Base-by-base conservation (phyloP, 2,888 invertebrate species). In the Cephalotes varians region DNA sequence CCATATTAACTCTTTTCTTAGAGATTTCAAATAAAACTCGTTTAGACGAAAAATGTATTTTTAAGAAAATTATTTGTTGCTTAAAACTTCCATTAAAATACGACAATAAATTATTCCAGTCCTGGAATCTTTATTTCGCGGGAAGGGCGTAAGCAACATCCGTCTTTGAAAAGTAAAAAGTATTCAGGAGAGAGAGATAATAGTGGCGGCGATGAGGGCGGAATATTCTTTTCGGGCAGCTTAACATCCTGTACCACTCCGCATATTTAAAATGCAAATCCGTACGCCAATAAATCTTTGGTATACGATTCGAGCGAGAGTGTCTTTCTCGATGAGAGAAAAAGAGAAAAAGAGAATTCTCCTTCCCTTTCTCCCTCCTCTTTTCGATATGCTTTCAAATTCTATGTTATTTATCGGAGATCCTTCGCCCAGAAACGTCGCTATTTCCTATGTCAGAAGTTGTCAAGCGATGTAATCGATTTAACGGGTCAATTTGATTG, bases 261-360 rank as follows among this genome's bases (percentile, higher is more conserved):
- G 89, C 85, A 90, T 91, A 92, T 92, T 93, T 92, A 92, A 92
- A 92, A 93, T 93, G 93, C 92, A 92, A 93, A 93, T 93, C 87
- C 89, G 67, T 88, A 88, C 82, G 89, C 86, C 90, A 90, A 92
- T 93, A 93, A 93, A 93, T 93, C 92, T 93, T 86, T 90, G 84
- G 83, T 86, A 86, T 90, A 89, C 85, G 88, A 86, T 85, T 83
- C 84, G 84, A 89, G 86, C 82, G 12, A 25, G 34, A 82, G 81
- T 74, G 79, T 71, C 58, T n/a, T n/a, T n/a, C n/a, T n/a, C 73
- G 54, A 60, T 15, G 3, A 64, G 34, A 49, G 25, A 47, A n/a
- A 40, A n/a, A 5, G 31, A 58, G 49, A 28, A 76, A 80, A 74
- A 80, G 65, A 83, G 71, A 83, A 72, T 85, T 73, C 40, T 40